Evolutionary conservation across 2,888 invertebrate genomes (phyloP).

Genomic region (Megalurothrips usitatus): DNA sequence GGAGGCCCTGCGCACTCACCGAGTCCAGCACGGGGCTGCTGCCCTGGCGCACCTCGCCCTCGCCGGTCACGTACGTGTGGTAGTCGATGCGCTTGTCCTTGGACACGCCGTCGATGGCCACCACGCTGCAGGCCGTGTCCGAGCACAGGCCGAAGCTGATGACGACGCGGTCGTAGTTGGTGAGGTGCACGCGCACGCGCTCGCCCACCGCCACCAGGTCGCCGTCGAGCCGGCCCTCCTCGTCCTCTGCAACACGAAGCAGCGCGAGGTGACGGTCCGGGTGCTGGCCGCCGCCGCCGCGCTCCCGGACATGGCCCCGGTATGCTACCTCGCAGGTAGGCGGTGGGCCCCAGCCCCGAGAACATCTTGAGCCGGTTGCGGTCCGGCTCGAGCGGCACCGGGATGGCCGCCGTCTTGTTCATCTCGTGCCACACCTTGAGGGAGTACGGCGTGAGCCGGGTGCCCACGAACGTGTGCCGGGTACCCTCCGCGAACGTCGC

Average conservation of each 20-base stretch:
- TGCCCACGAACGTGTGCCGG: neutral
- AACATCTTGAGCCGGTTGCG: neutral
- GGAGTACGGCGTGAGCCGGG: neutral
- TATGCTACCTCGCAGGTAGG: neutral
- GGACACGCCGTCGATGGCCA: slow-evolving; percentile 9
- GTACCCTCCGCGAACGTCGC: neutral
- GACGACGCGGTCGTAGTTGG: slow-evolving; percentile 14
- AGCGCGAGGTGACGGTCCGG: too few relatives aligned
- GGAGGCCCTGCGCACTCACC: too few relatives aligned
- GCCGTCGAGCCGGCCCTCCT: neutral
- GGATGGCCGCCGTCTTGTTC: neutral
- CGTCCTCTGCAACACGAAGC: neutral
- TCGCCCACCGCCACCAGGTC: slow-evolving; percentile 4
- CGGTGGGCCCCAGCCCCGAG: slow-evolving; percentile 12
- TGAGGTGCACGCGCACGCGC: slow-evolving; percentile 21
- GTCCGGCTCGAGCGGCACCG: slow-evolving; percentile 7
- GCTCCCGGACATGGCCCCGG: too few relatives aligned
- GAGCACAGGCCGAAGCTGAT: slow-evolving; percentile 18
- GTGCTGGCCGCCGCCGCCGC: too few relatives aligned
- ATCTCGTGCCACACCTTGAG: neutral
- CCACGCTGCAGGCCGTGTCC: neutral
- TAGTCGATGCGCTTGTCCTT: slow-evolving; percentile 14
- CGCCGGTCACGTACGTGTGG: neutral
- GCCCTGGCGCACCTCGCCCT: neutral
- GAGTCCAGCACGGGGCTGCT: neutral